phyloP scores from a whole-genome alignment of 2,797 vertebrate genomes.

The Cryptoprocta ferox region DNA sequence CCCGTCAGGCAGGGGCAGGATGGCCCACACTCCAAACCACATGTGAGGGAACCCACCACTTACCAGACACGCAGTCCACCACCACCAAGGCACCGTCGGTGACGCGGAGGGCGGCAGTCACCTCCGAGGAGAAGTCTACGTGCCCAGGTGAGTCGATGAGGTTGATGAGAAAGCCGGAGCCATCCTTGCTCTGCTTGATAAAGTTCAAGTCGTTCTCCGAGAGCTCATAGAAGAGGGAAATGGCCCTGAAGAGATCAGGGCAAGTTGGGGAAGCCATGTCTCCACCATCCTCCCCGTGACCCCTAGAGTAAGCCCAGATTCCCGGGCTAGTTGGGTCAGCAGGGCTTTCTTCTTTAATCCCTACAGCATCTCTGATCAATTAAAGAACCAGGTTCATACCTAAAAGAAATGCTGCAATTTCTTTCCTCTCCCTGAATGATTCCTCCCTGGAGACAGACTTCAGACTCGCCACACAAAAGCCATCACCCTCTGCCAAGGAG shows the following conservation, averaged over 20 bases:
- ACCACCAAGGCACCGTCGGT: conserved; percentile 97
- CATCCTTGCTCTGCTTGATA: conserved; percentile 97
- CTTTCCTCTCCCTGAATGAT: not conserved
- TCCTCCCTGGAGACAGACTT: not conserved
- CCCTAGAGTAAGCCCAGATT: accelerated
- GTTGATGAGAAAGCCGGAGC: conserved; percentile 96
- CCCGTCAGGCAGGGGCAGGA: accelerated
- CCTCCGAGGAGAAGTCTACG: conserved; percentile 98
- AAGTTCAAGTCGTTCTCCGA: conserved; percentile 93
- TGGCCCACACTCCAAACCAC: accelerated
- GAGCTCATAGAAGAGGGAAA: conserved; percentile 95
- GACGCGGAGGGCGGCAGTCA: conserved; percentile 97
- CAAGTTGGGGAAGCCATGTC: not conserved
- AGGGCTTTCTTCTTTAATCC: accelerated
- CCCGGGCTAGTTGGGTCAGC: not conserved
- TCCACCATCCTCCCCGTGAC: accelerated
- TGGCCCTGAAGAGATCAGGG: conserved; percentile 87
- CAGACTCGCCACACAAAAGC: accelerated
- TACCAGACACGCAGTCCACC: conserved; percentile 97
- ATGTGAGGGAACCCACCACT: conserved; percentile 12
- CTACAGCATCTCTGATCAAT: accelerated
- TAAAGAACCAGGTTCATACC: not conserved
- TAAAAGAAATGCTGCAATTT: too few species aligned
- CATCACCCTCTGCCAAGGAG: too few species aligned
- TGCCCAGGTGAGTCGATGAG: conserved; percentile 97